These are phyloP conservation scores for Sceloporus undulatus DNA, from an alignment of 2,113 vertebrate genomes.

Conservation along the genomic window DNA sequence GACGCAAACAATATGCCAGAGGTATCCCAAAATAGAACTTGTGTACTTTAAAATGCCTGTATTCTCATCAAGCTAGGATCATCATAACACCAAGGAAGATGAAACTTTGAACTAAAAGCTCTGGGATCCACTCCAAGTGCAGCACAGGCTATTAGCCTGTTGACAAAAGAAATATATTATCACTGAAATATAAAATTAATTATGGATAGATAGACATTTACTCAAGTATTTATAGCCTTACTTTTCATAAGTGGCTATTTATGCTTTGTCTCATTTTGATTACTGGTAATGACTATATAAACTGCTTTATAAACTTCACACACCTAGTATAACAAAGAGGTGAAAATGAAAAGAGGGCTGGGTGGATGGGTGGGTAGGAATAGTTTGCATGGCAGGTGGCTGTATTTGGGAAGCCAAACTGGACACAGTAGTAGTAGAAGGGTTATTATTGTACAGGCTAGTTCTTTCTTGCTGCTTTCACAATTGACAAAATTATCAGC, in stretches of 20 bases:
- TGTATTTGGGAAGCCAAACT: constrained; percentile 61
- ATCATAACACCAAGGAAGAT: neutral
- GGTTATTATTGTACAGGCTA: constrained; percentile 45
- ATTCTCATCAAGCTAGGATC: neutral
- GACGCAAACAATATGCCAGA: neutral
- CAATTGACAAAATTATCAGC: constrained; percentile 65
- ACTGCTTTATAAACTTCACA: constrained; percentile 46
- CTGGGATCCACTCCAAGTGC: neutral
- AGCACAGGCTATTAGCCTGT: neutral
- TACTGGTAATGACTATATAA: constrained; percentile 26
- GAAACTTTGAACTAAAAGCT: neutral
- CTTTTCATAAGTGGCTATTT: constrained; percentile 28
- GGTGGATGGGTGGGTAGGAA: neutral
- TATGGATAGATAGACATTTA: constrained; percentile 37
- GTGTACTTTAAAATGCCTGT: neutral
- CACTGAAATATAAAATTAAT: constrained; percentile 30
- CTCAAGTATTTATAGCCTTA: constrained; percentile 10
- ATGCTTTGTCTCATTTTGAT: constrained; percentile 39
- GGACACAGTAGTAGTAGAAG: constrained; percentile 57
- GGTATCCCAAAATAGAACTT: neutral
- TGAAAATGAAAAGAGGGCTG: neutral
- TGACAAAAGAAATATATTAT: constrained; percentile 15
- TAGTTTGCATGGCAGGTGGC: neutral
- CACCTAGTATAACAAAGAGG: constrained; percentile 11
- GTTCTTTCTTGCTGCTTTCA: constrained; percentile 58